phyloP scores from a whole-genome alignment of 2,888 invertebrate species.

The Megaustenia siamemsis region DNA sequence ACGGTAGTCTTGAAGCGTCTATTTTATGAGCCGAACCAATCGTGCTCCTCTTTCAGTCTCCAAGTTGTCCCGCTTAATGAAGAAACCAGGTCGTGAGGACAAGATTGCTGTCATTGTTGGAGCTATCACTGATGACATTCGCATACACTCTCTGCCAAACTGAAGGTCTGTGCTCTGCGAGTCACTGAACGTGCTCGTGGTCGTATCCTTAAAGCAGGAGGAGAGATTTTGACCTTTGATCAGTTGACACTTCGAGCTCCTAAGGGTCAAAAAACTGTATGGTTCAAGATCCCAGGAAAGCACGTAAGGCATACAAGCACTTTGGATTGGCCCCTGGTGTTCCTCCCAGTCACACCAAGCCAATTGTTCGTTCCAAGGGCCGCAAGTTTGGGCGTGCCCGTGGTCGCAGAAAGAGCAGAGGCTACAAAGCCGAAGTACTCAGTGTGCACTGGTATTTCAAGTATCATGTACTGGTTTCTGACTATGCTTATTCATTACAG shows the following conservation, averaged over 20 bases:
- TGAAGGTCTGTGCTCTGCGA: constrained; percentile 94
- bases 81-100: constrained; percentile 90
- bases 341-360: constrained; percentile 94
- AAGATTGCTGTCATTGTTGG: constrained; percentile 96
- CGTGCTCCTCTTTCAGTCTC: constrained; percentile 96
- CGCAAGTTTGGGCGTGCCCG: constrained; percentile 97
- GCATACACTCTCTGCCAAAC: constrained; percentile 93
- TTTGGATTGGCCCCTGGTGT: constrained; percentile 99
- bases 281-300: constrained; percentile 92
- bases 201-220: constrained; percentile 96
- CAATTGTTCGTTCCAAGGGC: constrained; percentile 97
- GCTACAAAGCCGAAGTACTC: constrained; percentile 95
- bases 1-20: constrained; percentile 94
- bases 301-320: constrained; percentile 95
- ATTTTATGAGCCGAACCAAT: constrained; percentile 98
- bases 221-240: constrained; percentile 97
- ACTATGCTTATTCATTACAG: too few relatives aligned
- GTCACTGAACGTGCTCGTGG: constrained; percentile 96
- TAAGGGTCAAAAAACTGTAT: constrained; percentile 88
- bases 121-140: constrained; percentile 95
- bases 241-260: constrained; percentile 96
- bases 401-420: constrained; percentile 94
- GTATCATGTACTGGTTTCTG: too few relatives aligned
- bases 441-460: too few relatives aligned
- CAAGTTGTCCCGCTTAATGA: constrained; percentile 91